A percentile compares a stretch with the other conserved stretches of the same genome.
phyloP scores from a whole-genome alignment of 2,888 invertebrate species.

The Chrysodeixis includens region DNA sequence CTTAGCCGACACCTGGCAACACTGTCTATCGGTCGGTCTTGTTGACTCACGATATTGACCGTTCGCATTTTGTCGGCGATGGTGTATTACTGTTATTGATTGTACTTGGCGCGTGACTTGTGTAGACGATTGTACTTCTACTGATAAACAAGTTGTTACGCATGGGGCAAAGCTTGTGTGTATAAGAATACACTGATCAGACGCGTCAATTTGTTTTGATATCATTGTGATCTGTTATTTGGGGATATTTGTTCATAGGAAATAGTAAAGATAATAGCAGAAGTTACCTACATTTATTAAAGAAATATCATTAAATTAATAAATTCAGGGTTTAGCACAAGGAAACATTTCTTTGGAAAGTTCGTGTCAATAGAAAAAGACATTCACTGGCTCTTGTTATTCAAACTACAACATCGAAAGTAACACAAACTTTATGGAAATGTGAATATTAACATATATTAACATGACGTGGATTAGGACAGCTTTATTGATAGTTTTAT shows the following conservation, averaged over 20 bases:
- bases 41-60: slow-evolving; percentile 88
- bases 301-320: too few relatives aligned
- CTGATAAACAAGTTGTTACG: slow-evolving; percentile 72
- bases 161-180: slow-evolving; percentile 60
- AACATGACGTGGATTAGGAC: slow-evolving; percentile 36
- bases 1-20: slow-evolving; percentile 66
- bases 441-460: slow-evolving; percentile 22
- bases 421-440: neutral
- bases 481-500: slow-evolving; percentile 60
- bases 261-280: too few relatives aligned
- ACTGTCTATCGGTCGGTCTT: slow-evolving; percentile 67
- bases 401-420: neutral
- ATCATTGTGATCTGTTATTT: slow-evolving; percentile 49
- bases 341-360: too few relatives aligned
- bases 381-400: too few relatives aligned
- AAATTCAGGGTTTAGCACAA: too few relatives aligned
- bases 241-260: slow-evolving; percentile 30
- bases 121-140: slow-evolving; percentile 80
- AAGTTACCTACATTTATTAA: too few relatives aligned
- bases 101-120: slow-evolving; percentile 87
- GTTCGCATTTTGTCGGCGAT: slow-evolving; percentile 83
- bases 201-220: slow-evolving; percentile 44
- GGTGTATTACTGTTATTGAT: slow-evolving; percentile 88
- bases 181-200: slow-evolving; percentile 39
- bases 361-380: too few relatives aligned